Percentiles rank a stretch among this genome's conserved stretches.
Conservation (phyloP, 2,888 invertebrate species). For the Ametastegia equiseti region DNA sequence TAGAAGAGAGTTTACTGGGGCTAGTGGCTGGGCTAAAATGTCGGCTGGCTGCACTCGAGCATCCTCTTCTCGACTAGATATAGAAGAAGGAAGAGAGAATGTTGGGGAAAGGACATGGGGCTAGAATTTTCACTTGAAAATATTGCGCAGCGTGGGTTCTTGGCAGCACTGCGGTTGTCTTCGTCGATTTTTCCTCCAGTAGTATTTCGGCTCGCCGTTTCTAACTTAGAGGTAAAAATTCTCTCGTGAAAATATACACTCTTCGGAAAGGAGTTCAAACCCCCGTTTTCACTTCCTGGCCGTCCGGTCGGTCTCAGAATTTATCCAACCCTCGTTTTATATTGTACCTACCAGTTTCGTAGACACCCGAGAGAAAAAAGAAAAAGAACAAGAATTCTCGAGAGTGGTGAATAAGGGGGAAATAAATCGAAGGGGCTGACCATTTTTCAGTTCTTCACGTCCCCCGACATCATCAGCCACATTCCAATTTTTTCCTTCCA, state of each 20-base stretch:
- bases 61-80: conserved; percentile 34
- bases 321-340: conserved; percentile 4
- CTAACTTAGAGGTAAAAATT: conserved; percentile 27
- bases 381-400: not conserved
- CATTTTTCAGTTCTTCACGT: conserved; percentile 2
- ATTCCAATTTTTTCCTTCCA: conserved; percentile 25
- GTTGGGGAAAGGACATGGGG: not conserved
- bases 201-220: conserved; percentile 28
- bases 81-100: conserved; percentile 8
- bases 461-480: conserved; percentile 27
- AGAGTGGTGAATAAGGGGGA: not conserved
- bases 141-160: conserved; percentile 38
- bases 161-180: conserved; percentile 39
- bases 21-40: conserved; percentile 28
- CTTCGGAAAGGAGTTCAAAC: conserved; percentile 22
- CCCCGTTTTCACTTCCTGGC: conserved; percentile 31
- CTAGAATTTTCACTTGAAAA: conserved; percentile 46
- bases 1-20: not conserved
- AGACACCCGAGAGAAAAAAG: not conserved
- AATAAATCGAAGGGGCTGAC: conserved; percentile 11
- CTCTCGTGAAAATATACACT: conserved; percentile 17
- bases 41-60: conserved; percentile 40
- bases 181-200: conserved; percentile 27
- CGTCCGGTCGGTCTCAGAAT: conserved; percentile 31
- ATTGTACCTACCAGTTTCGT: not conserved